These are phyloP conservation scores for Lepus oiostolus DNA, from an alignment of 2,797 vertebrate species.

Conservation along the genomic window DNA sequence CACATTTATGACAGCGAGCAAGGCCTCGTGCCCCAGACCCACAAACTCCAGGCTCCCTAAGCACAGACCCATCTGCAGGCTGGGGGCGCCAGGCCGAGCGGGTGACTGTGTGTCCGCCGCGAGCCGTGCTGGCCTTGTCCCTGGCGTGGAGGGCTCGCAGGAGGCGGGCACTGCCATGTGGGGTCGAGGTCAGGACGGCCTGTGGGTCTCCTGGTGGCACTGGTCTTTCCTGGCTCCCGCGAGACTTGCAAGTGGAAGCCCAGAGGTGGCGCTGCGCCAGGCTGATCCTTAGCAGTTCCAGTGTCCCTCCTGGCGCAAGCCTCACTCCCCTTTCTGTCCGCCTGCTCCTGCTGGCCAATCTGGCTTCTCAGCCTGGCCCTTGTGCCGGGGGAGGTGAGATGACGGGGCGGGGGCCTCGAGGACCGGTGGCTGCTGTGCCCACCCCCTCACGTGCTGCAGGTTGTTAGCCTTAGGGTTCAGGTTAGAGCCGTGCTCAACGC, in stretches of 20 bases:
- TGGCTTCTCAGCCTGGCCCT: neutral
- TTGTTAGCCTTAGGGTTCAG: neutral
- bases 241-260: neutral
- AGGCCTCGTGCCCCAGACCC: neutral
- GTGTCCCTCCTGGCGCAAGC: neutral
- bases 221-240: accelerated
- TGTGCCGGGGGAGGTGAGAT: neutral
- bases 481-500: accelerated
- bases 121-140: neutral
- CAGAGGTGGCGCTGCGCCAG: neutral
- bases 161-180: accelerated
- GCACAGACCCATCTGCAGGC: neutral
- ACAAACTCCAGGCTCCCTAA: neutral
- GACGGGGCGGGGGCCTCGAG: neutral
- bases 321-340: conserved; percentile 13
- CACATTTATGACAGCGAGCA: neutral
- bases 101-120: neutral
- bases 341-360: neutral
- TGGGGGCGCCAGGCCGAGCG: accelerated
- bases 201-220: accelerated
- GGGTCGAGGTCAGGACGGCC: accelerated
- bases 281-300: neutral
- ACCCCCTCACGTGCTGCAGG: neutral
- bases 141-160: accelerated
- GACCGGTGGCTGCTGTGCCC: no score